phyloP scores from a whole-genome alignment of 2,797 vertebrate genomes.

The Lepidocolaptes lacrymiger region DNA sequence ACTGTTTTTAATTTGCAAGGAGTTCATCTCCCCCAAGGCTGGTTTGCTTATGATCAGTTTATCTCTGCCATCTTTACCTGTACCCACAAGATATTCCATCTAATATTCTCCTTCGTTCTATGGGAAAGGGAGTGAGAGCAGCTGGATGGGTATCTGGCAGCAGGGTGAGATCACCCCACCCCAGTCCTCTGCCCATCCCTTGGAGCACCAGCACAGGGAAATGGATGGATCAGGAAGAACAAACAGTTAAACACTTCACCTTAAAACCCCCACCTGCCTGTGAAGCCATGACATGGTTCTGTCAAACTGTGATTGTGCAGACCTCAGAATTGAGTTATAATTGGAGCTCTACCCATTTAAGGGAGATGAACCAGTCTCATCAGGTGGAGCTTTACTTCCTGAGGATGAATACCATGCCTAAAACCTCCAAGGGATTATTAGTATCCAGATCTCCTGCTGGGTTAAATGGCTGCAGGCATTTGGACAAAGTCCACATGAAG shows the following conservation, averaged over 20 bases:
- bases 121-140: background rate
- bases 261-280: background rate
- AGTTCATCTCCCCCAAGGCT: background rate
- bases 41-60: background rate
- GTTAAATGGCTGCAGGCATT: background rate
- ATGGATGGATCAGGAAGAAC: background rate
- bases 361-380: background rate
- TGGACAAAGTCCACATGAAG: background rate
- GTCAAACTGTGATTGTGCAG: background rate
- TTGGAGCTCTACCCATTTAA: background rate
- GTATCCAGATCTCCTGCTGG: background rate
- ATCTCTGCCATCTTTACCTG: background rate
- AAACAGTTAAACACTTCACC: background rate
- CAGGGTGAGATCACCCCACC: background rate
- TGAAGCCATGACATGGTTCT: background rate
- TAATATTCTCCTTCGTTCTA: accelerated
- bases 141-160: background rate
- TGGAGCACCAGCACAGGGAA: background rate
- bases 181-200: background rate
- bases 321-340: background rate
- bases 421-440: background rate
- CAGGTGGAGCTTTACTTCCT: background rate
- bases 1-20: background rate
- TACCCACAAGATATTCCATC: background rate
- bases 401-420: background rate